Evolutionary conservation across 2,113 vertebrate species (phyloP).

Genomic region (Peromyscus polionotus): DNA sequence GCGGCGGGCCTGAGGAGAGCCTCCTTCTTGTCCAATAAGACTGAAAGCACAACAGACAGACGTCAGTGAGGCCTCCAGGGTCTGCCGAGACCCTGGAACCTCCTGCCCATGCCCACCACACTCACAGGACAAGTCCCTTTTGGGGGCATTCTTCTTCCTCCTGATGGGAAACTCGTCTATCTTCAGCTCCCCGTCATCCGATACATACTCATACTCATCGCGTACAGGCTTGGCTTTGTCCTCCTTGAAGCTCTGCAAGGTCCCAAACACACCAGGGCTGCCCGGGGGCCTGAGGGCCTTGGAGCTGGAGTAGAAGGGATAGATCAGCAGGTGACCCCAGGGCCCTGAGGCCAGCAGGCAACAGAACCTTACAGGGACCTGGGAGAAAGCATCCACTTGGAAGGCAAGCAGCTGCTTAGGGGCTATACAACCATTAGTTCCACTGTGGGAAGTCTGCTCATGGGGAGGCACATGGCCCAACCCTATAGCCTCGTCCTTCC

Average conservation of each 20-base stretch:
- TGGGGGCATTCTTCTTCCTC: constrained; percentile 95
- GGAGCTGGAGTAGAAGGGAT: constrained; percentile 86
- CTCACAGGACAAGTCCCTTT: constrained; percentile 98
- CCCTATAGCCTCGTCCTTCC: neutral
- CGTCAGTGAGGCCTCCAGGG: neutral
- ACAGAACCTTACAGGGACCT: neutral
- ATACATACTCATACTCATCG: constrained; percentile 98
- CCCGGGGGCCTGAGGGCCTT: constrained; percentile 95
- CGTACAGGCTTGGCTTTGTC: constrained; percentile 96
- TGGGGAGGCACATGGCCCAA: neutral
- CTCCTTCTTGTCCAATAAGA: constrained; percentile 96
- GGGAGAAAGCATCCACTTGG: neutral
- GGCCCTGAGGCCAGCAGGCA: no score
- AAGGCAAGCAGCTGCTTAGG: neutral
- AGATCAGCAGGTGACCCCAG: neutral
- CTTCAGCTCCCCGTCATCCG: constrained; percentile 98
- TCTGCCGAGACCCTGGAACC: fast-evolving
- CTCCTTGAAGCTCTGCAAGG: constrained; percentile 98
- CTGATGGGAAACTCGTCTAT: constrained; percentile 99
- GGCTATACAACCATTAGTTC: neutral
- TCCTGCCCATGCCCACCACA: neutral
- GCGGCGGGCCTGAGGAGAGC: constrained; percentile 88
- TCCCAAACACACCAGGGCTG: constrained; percentile 95
- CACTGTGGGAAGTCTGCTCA: neutral
- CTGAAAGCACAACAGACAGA: constrained; percentile 84